Evolutionary conservation across 1,140 invertebrate species (phyloP), one percentile per base, ranked within the genome.

Genomic region (Campoletis sonorensis): DNA sequence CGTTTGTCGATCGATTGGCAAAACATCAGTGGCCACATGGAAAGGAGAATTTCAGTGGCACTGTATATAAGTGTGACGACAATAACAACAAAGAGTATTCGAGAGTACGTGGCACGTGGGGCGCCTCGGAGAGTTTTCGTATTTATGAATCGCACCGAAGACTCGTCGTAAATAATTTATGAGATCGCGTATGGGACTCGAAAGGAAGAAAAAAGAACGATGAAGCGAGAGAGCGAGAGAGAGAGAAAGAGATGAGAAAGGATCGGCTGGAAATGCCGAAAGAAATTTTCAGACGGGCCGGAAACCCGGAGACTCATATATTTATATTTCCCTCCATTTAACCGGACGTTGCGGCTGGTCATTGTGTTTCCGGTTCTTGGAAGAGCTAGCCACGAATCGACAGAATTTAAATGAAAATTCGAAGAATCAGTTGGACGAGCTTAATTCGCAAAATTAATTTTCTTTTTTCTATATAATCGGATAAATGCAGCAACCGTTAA

Each of bases 271-370:
- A 10, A 58, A 45, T 45, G 54, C 54, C 54, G 54, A 58, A 58
- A 58, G 54, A 58, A 58, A 21, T 58, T 58, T 58, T 58, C 54
- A 58, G 54, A 58, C 54, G 54, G 40, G 10, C 54, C 54, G 54
- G 54, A 58, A 58, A 58, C 21, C 13, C 54, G 10, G 21, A 58
- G 18, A 58, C 5, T 58, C 21, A 11, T 45, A 8, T 45, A 10
- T 45, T 45, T 45, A 37, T 37, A 37, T 45, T 58, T 21, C 21
- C 21, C 30, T n/a, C 54, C 1, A 1, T 58, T 21, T n/a, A 23
- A 58, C 54, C 54, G 54, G 54, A 58, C 54, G 54, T 58, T 58
- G 54, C 54, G 54, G 54, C 40, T 58, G 54, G 54, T 58, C 54
- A 23, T 58, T 58, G 3, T 7, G 21, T 58, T 58, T 58, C 54